phyloP scores from a whole-genome alignment of 2,888 invertebrate species.

The Hecatera dysodea region DNA sequence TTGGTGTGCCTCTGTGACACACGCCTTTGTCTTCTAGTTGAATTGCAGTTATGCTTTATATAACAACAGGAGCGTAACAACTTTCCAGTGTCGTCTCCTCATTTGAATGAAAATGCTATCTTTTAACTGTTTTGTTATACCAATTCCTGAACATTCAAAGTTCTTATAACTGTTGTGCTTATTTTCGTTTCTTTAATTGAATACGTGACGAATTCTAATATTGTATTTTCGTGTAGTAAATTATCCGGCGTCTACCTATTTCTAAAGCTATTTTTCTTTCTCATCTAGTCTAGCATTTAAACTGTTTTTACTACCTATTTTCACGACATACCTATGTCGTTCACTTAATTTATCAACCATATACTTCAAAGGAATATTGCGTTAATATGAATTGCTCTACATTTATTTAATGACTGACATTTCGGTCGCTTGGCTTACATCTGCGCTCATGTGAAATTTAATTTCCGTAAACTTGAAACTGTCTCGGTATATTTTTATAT shows the following conservation, averaged over 20 bases:
- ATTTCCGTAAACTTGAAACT: slow-evolving; percentile 56
- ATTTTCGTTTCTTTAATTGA: slow-evolving; percentile 46
- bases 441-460: slow-evolving; percentile 51
- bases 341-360: slow-evolving; percentile 53
- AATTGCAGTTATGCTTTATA: slow-evolving; percentile 89
- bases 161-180: slow-evolving; percentile 55
- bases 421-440: slow-evolving; percentile 43
- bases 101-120: slow-evolving; percentile 74
- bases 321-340: slow-evolving; percentile 41
- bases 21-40: slow-evolving; percentile 84
- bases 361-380: slow-evolving; percentile 53
- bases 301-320: slow-evolving; percentile 42
- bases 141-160: slow-evolving; percentile 74
- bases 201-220: slow-evolving; percentile 22
- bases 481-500: slow-evolving; percentile 41
- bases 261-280: slow-evolving; percentile 27
- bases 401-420: slow-evolving; percentile 58
- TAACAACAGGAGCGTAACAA: slow-evolving; percentile 86
- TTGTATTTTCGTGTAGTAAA: slow-evolving; percentile 34
- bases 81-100: slow-evolving; percentile 82
- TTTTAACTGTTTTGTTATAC: slow-evolving; percentile 72
- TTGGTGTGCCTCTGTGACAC: slow-evolving; percentile 81
- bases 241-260: slow-evolving; percentile 32
- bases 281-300: slow-evolving; percentile 32
- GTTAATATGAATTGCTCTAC: slow-evolving; percentile 52